phyloP scores from a whole-genome alignment of 2,113 vertebrate species.

The Bos javanicus region DNA sequence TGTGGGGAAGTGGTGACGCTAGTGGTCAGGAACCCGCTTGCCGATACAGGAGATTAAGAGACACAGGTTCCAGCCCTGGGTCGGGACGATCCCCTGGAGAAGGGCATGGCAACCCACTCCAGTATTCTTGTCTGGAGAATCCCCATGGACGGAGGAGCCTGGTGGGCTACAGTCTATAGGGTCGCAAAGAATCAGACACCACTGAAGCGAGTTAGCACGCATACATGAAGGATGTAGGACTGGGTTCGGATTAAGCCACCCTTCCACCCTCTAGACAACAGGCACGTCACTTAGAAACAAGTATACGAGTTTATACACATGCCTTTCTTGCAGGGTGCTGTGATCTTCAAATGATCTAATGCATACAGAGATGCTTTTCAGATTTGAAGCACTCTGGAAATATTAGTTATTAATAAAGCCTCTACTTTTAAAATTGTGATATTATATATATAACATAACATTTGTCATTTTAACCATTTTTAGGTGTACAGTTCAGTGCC shows the following conservation, averaged over 20 bases:
- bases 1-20: not conserved
- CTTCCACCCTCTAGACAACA: fast-evolving
- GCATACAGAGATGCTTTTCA: not conserved
- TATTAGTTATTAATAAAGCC: not conserved
- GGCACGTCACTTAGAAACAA: fast-evolving
- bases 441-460: too few species aligned
- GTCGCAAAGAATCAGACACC: not conserved
- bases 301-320: fast-evolving
- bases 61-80: not conserved
- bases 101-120: not conserved
- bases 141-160: not conserved
- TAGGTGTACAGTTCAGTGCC: fast-evolving
- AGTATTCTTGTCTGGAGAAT: not conserved
- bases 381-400: not conserved
- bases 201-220: not conserved
- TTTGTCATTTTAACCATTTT: not conserved
- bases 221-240: not conserved
- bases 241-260: not conserved
- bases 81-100: not conserved
- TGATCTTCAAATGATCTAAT: not conserved
- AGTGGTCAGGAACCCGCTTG: not conserved
- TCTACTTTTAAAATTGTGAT: not conserved
- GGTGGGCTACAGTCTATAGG: not conserved
- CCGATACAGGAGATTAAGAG: not conserved
- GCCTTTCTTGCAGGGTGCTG: too few species aligned